These are phyloP conservation scores for Harpagoxenus sublaevis DNA, from an alignment of 2,888 invertebrate species.

Conservation along the genomic window DNA sequence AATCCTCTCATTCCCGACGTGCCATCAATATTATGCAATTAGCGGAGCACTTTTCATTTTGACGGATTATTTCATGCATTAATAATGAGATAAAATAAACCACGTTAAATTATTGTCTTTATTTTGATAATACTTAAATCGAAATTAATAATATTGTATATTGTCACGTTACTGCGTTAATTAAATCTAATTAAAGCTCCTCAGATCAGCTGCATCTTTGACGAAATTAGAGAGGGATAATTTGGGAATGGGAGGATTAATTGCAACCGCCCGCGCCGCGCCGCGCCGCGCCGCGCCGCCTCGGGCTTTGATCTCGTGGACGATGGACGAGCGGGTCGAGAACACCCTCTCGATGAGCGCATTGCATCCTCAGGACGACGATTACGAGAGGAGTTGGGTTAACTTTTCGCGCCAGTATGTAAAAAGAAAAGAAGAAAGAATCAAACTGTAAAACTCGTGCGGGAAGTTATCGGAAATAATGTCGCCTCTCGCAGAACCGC, in stretches of 20 bases:
- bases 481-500: neutral
- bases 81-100: conserved; percentile 17
- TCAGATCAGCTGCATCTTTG: neutral
- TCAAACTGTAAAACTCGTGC: neutral
- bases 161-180: neutral
- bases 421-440: neutral
- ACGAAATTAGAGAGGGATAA: neutral
- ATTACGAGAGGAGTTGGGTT: conserved; percentile 22
- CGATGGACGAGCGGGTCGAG: conserved; percentile 29
- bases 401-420: conserved; percentile 32
- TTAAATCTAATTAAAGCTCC: neutral
- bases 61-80: conserved; percentile 15
- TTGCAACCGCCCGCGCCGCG: neutral
- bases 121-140: conserved; percentile 8
- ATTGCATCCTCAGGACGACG: neutral
- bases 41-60: neutral
- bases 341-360: conserved; percentile 7
- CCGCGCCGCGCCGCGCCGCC: neutral
- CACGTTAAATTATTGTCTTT: conserved; percentile 18
- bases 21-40: conserved; percentile 1
- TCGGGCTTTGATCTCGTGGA: neutral
- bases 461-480: neutral
- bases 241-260: conserved; percentile 38
- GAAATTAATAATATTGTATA: conserved; percentile 21
- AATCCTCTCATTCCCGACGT: conserved; percentile 41